Evolutionary conservation across 2,113 vertebrate genomes (phyloP), one percentile per base, ranked within the genome.

Genomic region (Peromyscus maniculatus): DNA sequence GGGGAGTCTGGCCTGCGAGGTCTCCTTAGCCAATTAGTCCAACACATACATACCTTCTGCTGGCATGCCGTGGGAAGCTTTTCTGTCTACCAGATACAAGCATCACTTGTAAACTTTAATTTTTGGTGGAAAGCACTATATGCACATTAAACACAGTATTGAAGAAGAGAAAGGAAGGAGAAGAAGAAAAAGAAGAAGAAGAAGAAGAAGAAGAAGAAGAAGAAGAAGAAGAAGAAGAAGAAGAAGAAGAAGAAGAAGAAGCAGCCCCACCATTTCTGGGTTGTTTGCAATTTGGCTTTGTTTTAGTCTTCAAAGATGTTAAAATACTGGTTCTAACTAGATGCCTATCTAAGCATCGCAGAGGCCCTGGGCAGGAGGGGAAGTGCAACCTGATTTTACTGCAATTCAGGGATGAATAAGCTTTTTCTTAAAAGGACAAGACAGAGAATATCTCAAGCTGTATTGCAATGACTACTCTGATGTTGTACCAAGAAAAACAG

Each of bases 201-300:
- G 66, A 13, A 67, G 66, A 3, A 49, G 78, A 90, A 74, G 80
- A n/a, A 71, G n/a, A 94, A 6, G n/a, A n/a, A n/a, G n/a, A n/a
- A n/a, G n/a, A n/a, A n/a, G n/a, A n/a, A n/a, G n/a, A n/a, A n/a
- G n/a, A n/a, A n/a, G n/a, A n/a, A n/a, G n/a, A n/a, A n/a, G n/a
- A n/a, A n/a, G n/a, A n/a, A n/a, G n/a, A n/a, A n/a, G n/a, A n/a
- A n/a, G n/a, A n/a, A n/a, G n/a, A n/a, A n/a, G n/a, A n/a, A n/a
- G n/a, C n/a, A n/a, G n/a, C n/a, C 57, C 57, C 24, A 43, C 4
- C 19, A 86, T 57, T 86, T 95, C 91, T 28, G 15, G 17, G 1
- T 97, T 93, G 16, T 46, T 91, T 91, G 64, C 36, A 91, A 86
- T 39, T 88, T 90, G 52, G 24, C 43, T 89, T 91, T 82, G 17